Evolutionary conservation across 2,888 invertebrate species (phyloP).

Genomic region (Sarcophaga rosellei): DNA sequence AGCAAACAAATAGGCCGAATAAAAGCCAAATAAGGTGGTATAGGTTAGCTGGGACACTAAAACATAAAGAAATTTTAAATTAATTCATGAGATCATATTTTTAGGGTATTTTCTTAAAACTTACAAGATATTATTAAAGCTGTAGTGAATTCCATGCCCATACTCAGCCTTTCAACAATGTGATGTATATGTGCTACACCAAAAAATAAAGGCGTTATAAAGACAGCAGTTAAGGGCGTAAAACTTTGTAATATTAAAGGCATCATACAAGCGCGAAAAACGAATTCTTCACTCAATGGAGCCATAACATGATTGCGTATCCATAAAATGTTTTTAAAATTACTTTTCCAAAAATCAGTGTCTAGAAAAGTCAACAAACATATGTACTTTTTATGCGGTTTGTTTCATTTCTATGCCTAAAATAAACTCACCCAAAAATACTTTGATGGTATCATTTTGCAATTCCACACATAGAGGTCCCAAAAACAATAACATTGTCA

Average conservation of each 20-base stretch:
- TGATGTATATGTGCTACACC: conserved; percentile 97
- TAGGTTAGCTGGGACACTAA: conserved; percentile 93
- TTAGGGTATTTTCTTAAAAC: conserved; percentile 74
- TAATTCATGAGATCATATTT: conserved; percentile 1
- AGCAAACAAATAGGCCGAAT: conserved; percentile 95
- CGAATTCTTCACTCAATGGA: conserved; percentile 97
- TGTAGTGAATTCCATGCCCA: conserved; percentile 86
- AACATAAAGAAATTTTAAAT: conserved; percentile 18
- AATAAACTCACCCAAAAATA: conserved; percentile 84
- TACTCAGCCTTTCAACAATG: conserved; percentile 89
- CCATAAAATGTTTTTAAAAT: conserved; percentile 90
- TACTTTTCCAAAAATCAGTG: conserved; percentile 87
- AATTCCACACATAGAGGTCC: conserved; percentile 91
- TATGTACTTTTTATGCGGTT: not conserved
- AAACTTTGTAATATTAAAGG: conserved; percentile 93
- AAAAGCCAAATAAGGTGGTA: conserved; percentile 96
- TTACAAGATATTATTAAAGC: conserved; percentile 89
- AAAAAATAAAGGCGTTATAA: conserved; percentile 94
- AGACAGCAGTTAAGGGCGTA: conserved; percentile 87
- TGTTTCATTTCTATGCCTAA: not conserved
- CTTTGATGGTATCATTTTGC: conserved; percentile 86
- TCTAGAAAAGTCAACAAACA: conserved; percentile 82
- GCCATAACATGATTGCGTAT: conserved; percentile 94
- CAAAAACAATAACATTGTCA: conserved; percentile 91
- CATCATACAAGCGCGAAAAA: conserved; percentile 97